Evolutionary conservation across 1,140 invertebrate genomes (phyloP), one percentile per base, ranked within the genome.

Genomic region (Scylla paramamosain): DNA sequence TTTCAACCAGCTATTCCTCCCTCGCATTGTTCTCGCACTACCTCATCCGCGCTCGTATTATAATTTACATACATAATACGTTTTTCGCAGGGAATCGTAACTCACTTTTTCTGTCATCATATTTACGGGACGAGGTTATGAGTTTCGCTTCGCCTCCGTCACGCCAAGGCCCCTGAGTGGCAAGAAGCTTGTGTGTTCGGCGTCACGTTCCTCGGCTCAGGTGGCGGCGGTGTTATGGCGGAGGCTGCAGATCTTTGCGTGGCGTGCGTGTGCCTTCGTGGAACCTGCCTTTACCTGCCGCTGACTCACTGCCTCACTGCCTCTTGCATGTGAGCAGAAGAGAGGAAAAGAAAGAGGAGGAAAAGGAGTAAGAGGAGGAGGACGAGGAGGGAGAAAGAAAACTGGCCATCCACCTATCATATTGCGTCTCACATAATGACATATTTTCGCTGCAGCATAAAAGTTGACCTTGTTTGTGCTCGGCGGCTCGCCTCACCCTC

Each of bases 361-460:
- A 77, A 77, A 77, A n/a, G 52, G 12, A 59, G 20, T 12, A 59
- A 59, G 52, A 59, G 12, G 10, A 59, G 52, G 52, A 59, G 52
- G 52, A 59, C 10, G 52, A 77, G 25, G 67, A 77, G 25, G 67
- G 20, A 20, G 67, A n/a, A n/a, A 77, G 25, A n/a, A 77, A 77
- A 77, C 20, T 77, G 67, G n/a, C 67, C 67, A n/a, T 77, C 25
- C 67, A n/a, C 52, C 7, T 25, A 77, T 77, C 67, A n/a, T 77
- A n/a, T 77, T 25, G 67, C 67, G n/a, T 77, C 67, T 77, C 67
- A 77, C 67, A n/a, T 77, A 77, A 77, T 77, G 67, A 77, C 67
- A 25, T 77, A 25, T 77, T n/a, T 77, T 77, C 67, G 67, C 67
- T 8, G 67, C 67, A 20, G 67, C 25, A 77, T 77, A 77, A 77